phyloP scores from a whole-genome alignment of 1,140 invertebrate species.

The Halictus rubicundus region DNA sequence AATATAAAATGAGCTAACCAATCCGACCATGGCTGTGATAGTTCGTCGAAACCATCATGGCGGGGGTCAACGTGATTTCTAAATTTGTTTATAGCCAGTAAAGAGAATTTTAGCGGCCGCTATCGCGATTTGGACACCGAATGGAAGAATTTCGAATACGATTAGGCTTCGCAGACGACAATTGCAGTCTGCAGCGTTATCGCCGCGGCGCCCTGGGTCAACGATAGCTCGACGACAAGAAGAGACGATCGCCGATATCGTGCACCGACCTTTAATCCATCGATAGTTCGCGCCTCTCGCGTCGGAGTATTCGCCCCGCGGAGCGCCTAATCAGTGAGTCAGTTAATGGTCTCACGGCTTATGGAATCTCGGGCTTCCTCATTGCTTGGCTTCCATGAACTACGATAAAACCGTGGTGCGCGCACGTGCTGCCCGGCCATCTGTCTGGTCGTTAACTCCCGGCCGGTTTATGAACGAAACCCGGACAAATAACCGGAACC shows the following conservation, averaged over 20 bases:
- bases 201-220: conserved; percentile 7
- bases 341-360: neutral
- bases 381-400: conserved; percentile 28
- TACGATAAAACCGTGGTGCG: conserved; percentile 9
- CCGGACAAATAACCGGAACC: neutral
- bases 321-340: conserved; percentile 28
- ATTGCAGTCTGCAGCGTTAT: neutral
- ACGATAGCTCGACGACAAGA: conserved; percentile 8
- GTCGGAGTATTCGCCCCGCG: neutral
- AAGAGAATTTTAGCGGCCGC: too few relatives aligned
- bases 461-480: neutral
- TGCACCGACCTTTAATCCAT: conserved; percentile 37
- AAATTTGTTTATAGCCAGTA: too few relatives aligned
- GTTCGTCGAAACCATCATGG: too few relatives aligned
- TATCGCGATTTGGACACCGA: too few relatives aligned
- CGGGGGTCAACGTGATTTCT: too few relatives aligned
- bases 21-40: too few relatives aligned
- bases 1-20: too few relatives aligned
- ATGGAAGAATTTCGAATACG: too few relatives aligned
- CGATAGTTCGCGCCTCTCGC: neutral
- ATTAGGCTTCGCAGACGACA: too few relatives aligned
- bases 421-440: neutral
- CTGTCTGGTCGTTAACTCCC: conserved; percentile 25
- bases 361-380: conserved; percentile 36
- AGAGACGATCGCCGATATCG: neutral